A percentile compares a stretch with the other conserved stretches of the same genome.
These are phyloP conservation scores for Epinephelus awoara DNA, from an alignment of 2,797 vertebrate genomes.

Conservation along the genomic window DNA sequence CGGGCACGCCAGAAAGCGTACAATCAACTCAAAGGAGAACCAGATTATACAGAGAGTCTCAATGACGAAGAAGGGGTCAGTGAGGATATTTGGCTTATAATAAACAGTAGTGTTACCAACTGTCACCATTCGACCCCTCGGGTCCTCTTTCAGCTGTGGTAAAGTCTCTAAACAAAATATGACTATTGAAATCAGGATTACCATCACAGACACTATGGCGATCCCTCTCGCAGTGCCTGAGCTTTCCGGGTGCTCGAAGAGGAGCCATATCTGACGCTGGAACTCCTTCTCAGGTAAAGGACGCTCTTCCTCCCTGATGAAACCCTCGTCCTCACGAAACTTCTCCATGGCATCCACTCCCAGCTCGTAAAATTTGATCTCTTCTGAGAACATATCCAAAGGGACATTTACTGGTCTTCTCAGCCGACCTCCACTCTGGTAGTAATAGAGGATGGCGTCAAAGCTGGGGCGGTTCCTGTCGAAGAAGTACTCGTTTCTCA, in stretches of 20 bases:
- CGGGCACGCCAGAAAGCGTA: slow-evolving; percentile 97
- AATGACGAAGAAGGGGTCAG: slow-evolving; percentile 97
- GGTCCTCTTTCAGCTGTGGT: slow-evolving; percentile 94
- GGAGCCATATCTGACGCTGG: slow-evolving; percentile 97
- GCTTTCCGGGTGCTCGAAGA: slow-evolving; percentile 98
- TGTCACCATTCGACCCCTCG: slow-evolving; percentile 78
- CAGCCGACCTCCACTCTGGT: slow-evolving; percentile 96
- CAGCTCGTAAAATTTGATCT: slow-evolving; percentile 99
- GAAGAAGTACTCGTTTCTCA: slow-evolving; percentile 98
- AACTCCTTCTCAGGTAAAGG: slow-evolving; percentile 95
- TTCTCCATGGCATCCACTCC: slow-evolving; percentile 98
- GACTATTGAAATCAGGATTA: slow-evolving; percentile 99
- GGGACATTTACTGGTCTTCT: slow-evolving; percentile 97
- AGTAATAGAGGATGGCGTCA: slow-evolving; percentile 98
- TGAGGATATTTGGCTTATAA: slow-evolving; percentile 94
- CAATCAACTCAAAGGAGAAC: slow-evolving; percentile 99
- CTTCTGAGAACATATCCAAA: slow-evolving; percentile 99
- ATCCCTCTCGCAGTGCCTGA: slow-evolving; percentile 96
- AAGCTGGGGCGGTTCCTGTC: slow-evolving; percentile 98
- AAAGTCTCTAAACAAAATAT: slow-evolving; percentile 99
- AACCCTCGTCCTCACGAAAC: slow-evolving; percentile 98
- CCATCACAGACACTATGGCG: slow-evolving; percentile 98
- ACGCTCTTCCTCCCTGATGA: slow-evolving; percentile 96
- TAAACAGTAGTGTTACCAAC: slow-evolving; percentile 91
- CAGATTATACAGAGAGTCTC: slow-evolving; percentile 99